Evolutionary conservation across 2,113 vertebrate species (phyloP).

Genomic region (Coptodon rendalli): DNA sequence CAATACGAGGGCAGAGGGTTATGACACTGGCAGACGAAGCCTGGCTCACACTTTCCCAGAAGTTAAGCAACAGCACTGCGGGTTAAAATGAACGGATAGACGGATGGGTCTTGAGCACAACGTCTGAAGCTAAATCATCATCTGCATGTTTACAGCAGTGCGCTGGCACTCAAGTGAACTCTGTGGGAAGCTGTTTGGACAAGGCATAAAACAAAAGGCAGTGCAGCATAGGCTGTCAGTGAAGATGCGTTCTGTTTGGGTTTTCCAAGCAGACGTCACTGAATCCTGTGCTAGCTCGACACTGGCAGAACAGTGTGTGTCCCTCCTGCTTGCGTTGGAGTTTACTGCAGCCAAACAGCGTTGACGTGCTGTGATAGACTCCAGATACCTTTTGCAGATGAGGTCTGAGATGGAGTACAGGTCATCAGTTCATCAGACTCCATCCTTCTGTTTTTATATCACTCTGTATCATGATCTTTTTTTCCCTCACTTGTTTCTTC

Average conservation of each 20-base stretch:
- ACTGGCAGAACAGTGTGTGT: neutral
- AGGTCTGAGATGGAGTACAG: neutral
- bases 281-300: neutral
- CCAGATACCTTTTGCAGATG: conserved; percentile 19
- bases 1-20: neutral
- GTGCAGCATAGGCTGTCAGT: neutral
- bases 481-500: neutral
- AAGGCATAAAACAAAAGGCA: conserved; percentile 1
- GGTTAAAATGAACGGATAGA: neutral
- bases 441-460: neutral
- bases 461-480: neutral
- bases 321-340: neutral
- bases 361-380: neutral
- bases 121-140: neutral
- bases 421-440: conserved; percentile 1
- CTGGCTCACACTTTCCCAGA: neutral
- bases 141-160: neutral
- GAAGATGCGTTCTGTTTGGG: neutral
- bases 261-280: neutral
- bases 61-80: neutral
- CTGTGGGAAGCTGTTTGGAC: conserved; percentile 35
- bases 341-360: neutral
- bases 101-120: neutral
- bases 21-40: neutral
- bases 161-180: neutral